Conservation (phyloP, 1,140 invertebrate genomes). For the Archivesica marissinica region DNA sequence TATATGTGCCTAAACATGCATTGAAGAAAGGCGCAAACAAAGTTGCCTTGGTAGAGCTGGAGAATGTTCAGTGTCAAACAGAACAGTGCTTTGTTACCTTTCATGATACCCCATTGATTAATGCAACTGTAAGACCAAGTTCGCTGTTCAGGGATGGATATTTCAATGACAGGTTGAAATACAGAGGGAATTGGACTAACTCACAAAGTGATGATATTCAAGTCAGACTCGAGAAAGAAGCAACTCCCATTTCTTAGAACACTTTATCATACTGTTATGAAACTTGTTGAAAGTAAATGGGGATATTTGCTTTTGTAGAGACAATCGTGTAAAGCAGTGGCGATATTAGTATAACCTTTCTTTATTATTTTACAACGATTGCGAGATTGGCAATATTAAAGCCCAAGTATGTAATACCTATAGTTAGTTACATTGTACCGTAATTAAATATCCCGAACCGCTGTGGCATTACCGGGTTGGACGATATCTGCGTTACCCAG, state of each 20-base stretch:
- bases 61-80: conserved; percentile 65
- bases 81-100: conserved; percentile 53
- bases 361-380: too few species aligned
- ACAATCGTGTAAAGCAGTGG: too few species aligned
- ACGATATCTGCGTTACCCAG: too few species aligned
- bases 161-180: neutral
- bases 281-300: conserved; percentile 32
- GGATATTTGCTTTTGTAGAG: conserved; percentile 5
- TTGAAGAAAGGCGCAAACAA: conserved; percentile 63
- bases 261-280: neutral
- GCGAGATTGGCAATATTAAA: too few species aligned
- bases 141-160: neutral
- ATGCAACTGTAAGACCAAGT: conserved; percentile 30
- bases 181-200: conserved; percentile 9
- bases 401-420: too few species aligned
- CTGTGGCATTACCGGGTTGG: too few species aligned
- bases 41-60: conserved; percentile 77
- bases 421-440: too few species aligned
- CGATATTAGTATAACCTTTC: too few species aligned
- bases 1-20: conserved; percentile 74
- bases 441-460: too few species aligned
- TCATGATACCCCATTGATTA: conserved; percentile 61
- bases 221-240: neutral
- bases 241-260: neutral
- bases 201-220: neutral